Base-by-base conservation (phyloP, 1,140 invertebrate species). In the Ips nitidus region DNA sequence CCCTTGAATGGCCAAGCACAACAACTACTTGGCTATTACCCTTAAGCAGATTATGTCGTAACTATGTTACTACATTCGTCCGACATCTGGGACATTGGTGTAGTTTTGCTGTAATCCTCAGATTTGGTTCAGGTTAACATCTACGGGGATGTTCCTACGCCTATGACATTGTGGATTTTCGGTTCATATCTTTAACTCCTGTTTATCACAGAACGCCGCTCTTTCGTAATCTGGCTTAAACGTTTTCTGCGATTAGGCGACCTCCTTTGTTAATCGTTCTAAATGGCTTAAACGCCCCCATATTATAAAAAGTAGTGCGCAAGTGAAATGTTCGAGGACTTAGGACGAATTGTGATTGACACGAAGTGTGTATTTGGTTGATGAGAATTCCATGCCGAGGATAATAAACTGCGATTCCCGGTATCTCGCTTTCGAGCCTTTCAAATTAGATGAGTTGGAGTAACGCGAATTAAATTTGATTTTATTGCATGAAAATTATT, bases 1-100 rank as follows among this genome's bases (percentile, higher is more conserved):
- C 72, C 62, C 70, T 71, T 56, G 61, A 66, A 66, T 57, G 63
- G 59, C 66, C 66, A 73, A 41, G 65, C 63, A 73, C 72, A 73
- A 73, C 70, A 66, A 71, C 60, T 69, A 69, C 70, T 62, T 66
- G 66, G 65, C 72, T 73, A 73, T 71, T 73, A 73, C 71, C 72
- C 66, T 73, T 73, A 73, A 73, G 72, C 70, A 73, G 72, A 73
- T 73, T 73, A 73, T 66, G 62, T 62, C 70, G 66, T 73, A 65
- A 57, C 68, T 71, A 68, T 64, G 69, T 56, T 73, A 55, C 47
- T 68, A 53, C 53, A 63, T 73, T 62, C 43, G 39, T 63, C 45
- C 62, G 57, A 66, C 40, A 43, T n/a, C n/a, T 41, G 57, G 52
- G 7, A 3, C 65, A 66, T 8, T 8, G 65, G 55, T 56, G 65